A percentile compares a stretch with the other conserved stretches of the same genome.
Conservation (phyloP, 2,888 invertebrate genomes). For the Lithophane leautieri region DNA sequence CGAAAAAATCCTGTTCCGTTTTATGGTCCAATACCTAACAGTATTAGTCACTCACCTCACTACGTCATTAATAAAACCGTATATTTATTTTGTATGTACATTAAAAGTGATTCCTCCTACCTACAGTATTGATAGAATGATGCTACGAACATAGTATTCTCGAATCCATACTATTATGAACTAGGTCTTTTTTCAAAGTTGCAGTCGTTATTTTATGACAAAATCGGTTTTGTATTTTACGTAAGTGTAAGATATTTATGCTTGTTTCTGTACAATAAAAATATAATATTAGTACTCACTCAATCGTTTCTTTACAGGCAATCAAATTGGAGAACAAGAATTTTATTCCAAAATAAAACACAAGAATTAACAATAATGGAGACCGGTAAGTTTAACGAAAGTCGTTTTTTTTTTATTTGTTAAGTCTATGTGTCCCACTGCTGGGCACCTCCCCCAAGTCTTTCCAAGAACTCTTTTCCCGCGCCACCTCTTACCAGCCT, state of each 20-base stretch:
- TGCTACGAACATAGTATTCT: no score
- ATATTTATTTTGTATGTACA: not conserved
- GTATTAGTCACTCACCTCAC: no score
- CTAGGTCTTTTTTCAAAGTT: no score
- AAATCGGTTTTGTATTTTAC: no score
- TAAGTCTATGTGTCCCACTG: not conserved
- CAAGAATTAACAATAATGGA: slow-evolving; percentile 25
- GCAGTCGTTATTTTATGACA: no score
- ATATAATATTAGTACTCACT: not conserved
- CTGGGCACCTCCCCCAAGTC: not conserved
- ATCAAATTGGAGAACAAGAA: not conserved
- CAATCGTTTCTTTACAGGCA: slow-evolving; percentile 28
- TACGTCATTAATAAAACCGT: not conserved
- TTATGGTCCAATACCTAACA: no score
- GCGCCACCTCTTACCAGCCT: not conserved
- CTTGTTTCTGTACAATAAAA: not conserved
- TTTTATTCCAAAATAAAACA: slow-evolving; percentile 4
- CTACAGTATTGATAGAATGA: no score
- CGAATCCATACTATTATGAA: no score
- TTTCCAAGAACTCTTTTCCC: not conserved
- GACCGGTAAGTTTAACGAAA: slow-evolving; percentile 26
- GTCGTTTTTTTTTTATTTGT: not conserved
- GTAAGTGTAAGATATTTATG: no score
- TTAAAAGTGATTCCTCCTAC: no score
- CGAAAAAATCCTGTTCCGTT: no score